These are phyloP conservation scores for Pseudocheirus occidentalis DNA, from an alignment of 2,797 vertebrate species.

Conservation along the genomic window DNA sequence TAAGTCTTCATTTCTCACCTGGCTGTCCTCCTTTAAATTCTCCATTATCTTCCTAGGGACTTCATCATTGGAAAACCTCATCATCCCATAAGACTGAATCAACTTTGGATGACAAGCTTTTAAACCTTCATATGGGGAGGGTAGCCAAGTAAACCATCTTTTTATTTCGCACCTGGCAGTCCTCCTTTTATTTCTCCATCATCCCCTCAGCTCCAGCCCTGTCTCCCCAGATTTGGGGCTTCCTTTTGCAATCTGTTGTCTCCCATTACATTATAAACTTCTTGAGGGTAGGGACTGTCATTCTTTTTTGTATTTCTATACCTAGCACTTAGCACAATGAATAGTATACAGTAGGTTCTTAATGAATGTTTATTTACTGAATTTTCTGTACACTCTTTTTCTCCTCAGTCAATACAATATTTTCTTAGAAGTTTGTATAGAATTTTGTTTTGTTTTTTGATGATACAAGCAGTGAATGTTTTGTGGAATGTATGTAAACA, in stretches of 20 bases:
- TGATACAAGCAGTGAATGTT: neutral
- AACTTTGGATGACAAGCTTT: neutral
- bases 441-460: neutral
- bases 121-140: neutral
- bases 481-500: neutral
- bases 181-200: too few species aligned
- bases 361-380: neutral
- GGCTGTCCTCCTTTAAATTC: neutral
- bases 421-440: neutral
- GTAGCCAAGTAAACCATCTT: neutral
- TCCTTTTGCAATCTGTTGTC: neutral
- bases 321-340: neutral
- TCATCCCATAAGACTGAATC: neutral
- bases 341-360: neutral
- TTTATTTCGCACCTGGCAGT: neutral
- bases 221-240: neutral
- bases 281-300: neutral
- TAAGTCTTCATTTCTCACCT: neutral
- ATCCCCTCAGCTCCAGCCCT: neutral
- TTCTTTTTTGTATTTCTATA: neutral
- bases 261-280: neutral
- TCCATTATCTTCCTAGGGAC: neutral
- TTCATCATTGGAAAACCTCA: neutral
- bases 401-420: neutral
- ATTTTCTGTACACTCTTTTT: neutral